phyloP scores from a whole-genome alignment of 2,113 vertebrate species.

The Athene cunicularia region DNA sequence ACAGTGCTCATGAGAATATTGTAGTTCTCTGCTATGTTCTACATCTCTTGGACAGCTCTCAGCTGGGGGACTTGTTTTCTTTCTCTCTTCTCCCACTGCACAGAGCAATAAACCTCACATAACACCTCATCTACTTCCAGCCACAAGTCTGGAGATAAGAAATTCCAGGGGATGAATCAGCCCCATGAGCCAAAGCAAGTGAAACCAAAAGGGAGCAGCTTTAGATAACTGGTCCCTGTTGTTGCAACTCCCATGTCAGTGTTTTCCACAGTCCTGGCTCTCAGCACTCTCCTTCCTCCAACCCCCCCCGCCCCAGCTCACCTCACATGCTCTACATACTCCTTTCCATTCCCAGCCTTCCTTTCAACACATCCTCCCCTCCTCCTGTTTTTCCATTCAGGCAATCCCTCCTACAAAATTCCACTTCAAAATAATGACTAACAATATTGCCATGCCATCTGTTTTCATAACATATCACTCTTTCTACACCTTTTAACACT shows the following conservation, averaged over 20 bases:
- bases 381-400: slow-evolving; percentile 29
- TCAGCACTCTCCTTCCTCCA: not conserved
- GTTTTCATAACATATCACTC: slow-evolving; percentile 24
- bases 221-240: slow-evolving; percentile 23
- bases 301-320: not conserved
- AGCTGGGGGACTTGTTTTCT: not conserved
- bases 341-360: not conserved
- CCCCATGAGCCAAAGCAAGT: not conserved
- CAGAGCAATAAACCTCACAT: not conserved
- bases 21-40: not conserved
- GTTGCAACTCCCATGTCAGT: not conserved
- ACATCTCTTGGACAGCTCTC: not conserved
- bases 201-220: slow-evolving; percentile 31
- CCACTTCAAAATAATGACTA: slow-evolving; percentile 48
- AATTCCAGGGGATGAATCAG: slow-evolving; percentile 24
- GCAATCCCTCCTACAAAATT: slow-evolving; percentile 54
- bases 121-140: slow-evolving; percentile 8
- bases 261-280: not conserved
- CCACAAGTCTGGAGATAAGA: not conserved
- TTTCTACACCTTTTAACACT: slow-evolving; percentile 18
- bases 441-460: slow-evolving; percentile 47
- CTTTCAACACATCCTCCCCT: slow-evolving; percentile 37
- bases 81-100: slow-evolving; percentile 19
- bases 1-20: not conserved
- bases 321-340: slow-evolving; percentile 30